Evolutionary conservation across 2,797 vertebrate genomes (phyloP), one percentile per base, ranked within the genome.

Genomic region (Hydrocynus forskahlii): DNA sequence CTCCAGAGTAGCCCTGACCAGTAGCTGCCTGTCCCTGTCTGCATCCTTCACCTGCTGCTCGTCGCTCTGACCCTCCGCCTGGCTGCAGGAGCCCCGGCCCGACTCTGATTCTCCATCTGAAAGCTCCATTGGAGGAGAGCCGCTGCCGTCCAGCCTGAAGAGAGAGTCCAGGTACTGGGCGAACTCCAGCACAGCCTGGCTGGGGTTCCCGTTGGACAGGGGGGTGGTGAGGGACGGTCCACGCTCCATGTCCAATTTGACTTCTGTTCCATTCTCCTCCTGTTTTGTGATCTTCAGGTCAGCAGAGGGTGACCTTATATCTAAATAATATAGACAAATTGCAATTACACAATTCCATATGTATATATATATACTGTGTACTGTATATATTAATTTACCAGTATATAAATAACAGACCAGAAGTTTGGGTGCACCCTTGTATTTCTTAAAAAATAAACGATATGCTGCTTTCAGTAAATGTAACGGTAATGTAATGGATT

Each of bases 91-190:
- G 69, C 94, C 94, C 19, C 91, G 91, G 52, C 95, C 95, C n/a
- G 97, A 98, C 89, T 99, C 98, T 0, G 97, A 97, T 85, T 96
- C 95, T 19, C 95, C 96, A 81, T 98, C 97, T 7, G 94, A 95
- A 90, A 99, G 95, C 91, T 99, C 97, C 90, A 97, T 94, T 83
- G 97, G 95, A 0, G 98, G 98, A 1, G 94, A 94, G 85, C 96
- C 94, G 92, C 96, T 97, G 88, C 97, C 96, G 68, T 99, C 98
- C 89, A 99, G 86, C 92, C 96, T 96, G 92, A 99, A 99, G 69
- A 99, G 95, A 87, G 97, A 98, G 94, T 99, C 98, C 64, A 99
- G 96, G 91, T 99, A 99, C 89, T 99, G 97, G 0, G 98, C 97
- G 0, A 99, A 99, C 90, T 99, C 98, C 91, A 99, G 90, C 81